Percentiles rank a stretch among this genome's conserved stretches.
Evolutionary conservation across 2,113 vertebrate genomes (phyloP).

Genomic region (Lates calcarifer): DNA sequence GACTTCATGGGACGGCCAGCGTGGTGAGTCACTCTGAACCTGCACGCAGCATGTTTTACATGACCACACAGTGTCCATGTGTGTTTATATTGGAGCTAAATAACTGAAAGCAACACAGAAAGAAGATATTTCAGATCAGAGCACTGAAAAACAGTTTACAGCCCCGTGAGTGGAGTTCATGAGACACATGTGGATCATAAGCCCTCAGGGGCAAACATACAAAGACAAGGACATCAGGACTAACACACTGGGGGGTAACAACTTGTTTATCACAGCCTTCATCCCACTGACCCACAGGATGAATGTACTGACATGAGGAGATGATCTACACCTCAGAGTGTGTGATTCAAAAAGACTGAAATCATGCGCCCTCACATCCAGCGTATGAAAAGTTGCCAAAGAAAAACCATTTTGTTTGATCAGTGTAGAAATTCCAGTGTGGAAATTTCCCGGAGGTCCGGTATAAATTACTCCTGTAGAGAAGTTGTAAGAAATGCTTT

Average conservation of each 20-base stretch:
- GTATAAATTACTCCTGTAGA: background rate
- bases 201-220: constrained; percentile 15
- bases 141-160: background rate
- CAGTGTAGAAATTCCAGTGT: constrained; percentile 29
- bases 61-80: background rate
- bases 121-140: constrained; percentile 12
- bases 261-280: constrained; percentile 15
- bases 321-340: background rate
- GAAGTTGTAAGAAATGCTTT: constrained; percentile 28
- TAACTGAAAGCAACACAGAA: background rate
- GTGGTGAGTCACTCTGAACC: constrained; percentile 19
- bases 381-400: constrained; percentile 35
- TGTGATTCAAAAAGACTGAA: background rate
- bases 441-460: background rate
- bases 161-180: constrained; percentile 36
- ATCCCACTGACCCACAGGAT: constrained; percentile 19
- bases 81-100: background rate
- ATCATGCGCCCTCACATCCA: background rate
- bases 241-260: background rate
- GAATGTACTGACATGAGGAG: background rate
- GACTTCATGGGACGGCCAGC: background rate
- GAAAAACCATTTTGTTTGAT: constrained; percentile 14
- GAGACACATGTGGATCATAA: constrained; percentile 62
- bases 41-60: constrained; percentile 11
- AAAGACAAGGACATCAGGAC: constrained; percentile 26